Evolutionary conservation across 2,113 vertebrate species (phyloP), one percentile per base, ranked within the genome.

Genomic region (Puntigrus tetrazona): DNA sequence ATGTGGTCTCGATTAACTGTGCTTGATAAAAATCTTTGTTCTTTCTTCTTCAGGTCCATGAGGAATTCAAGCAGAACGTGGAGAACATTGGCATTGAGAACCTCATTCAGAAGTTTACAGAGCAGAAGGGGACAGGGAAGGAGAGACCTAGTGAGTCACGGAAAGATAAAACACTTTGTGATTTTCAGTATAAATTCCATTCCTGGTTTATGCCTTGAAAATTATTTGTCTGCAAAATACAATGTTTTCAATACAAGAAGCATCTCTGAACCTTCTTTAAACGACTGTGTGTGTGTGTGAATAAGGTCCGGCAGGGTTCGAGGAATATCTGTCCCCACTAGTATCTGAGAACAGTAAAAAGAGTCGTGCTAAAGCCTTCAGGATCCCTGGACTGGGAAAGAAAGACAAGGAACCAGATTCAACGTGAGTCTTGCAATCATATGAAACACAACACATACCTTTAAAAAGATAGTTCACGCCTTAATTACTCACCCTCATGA

Each of bases 1-100:
- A 7, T 27, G 8, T 43, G n/a, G 2, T 52, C 79, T 70, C 18
- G 18, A n/a, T 36, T 47, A 67, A 10, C 13, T 78, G 3, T 45
- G 38, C 16, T 22, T 14, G 22, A 52, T 81, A 4, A 81, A 55
- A 50, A 55, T 50, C 79, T 55, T 41, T 13, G 25, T 78, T 85
- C 47, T 70, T 18, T 70, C 47, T 31, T 36, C 78, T 59, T 67
- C 82, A 98, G 97, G 98, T 99, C 0, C 97, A 98, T 0, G 97
- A 98, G 88, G 98, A 99, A 18, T 98, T 99, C 89, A 98, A 98
- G 90, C 98, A 99, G 88, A 98, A 99, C 11, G 95, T 98, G 89
- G 97, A 99, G 87, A 98, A 99, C 88, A 96, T 97, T 2, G 95
- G 95, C 27, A 95, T 96, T 3, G 96, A 97, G 36, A 95, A 93